These are phyloP conservation scores for Antheraea assamensis DNA, from an alignment of 2,888 invertebrate species.

Conservation along the genomic window DNA sequence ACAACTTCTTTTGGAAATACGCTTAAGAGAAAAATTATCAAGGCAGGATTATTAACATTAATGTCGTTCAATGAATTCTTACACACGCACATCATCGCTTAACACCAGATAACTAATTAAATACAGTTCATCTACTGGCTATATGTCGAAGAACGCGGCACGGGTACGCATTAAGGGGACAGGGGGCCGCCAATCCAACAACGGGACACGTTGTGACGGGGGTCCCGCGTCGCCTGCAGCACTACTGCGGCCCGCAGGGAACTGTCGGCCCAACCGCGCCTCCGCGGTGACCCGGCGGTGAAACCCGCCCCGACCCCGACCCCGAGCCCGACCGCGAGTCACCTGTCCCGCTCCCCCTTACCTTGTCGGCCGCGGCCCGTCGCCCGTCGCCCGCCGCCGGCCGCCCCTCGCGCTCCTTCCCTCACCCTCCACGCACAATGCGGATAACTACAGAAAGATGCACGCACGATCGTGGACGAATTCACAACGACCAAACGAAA, in stretches of 20 bases:
- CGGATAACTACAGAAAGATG: too few species aligned
- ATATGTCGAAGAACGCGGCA: conserved; percentile 24
- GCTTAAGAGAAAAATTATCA: conserved; percentile 73
- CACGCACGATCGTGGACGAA: too few species aligned
- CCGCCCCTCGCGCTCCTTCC: too few species aligned
- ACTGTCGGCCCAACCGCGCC: conserved; percentile 79
- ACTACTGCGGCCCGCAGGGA: conserved; percentile 69
- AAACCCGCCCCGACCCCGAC: conserved; percentile 52
- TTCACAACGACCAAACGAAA: too few species aligned
- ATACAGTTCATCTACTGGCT: conserved; percentile 38
- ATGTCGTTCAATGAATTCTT: conserved; percentile 50
- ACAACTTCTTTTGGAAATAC: conserved; percentile 76
- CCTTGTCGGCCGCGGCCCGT: neutral
- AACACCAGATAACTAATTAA: conserved; percentile 36
- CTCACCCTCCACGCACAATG: too few species aligned
- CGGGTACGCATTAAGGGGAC: conserved; percentile 46
- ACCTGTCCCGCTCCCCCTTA: conserved; percentile 15
- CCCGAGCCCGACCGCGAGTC: conserved; percentile 23
- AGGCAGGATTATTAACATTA: conserved; percentile 69
- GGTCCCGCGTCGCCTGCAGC: conserved; percentile 59
- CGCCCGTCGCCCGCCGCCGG: too few species aligned
- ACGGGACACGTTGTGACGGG: conserved; percentile 73
- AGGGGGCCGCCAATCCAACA: conserved; percentile 83
- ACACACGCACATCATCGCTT: conserved; percentile 60
- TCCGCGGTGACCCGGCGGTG: conserved; percentile 47